These are phyloP conservation scores for Jordanella pulchra DNA, from an alignment of 2,797 vertebrate species.

Conservation along the genomic window DNA sequence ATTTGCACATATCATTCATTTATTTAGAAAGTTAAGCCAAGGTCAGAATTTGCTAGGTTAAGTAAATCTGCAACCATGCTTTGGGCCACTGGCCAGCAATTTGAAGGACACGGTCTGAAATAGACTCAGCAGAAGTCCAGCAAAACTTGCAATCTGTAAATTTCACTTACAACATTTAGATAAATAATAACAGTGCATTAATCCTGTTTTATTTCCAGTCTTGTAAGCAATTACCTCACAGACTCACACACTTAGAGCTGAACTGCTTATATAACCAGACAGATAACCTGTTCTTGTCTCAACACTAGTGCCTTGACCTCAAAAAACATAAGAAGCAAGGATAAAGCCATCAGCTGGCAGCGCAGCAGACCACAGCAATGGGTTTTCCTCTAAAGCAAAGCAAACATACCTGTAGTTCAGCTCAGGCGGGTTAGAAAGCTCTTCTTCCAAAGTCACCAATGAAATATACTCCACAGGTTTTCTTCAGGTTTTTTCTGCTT, in stretches of 20 bases:
- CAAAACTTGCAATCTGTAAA: slow-evolving; percentile 27
- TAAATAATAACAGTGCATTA: slow-evolving; percentile 6
- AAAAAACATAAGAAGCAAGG: slow-evolving; percentile 56
- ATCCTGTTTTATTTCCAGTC: slow-evolving; percentile 36
- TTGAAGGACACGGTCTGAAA: slow-evolving; percentile 69
- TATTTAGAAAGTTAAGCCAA: slow-evolving; percentile 79
- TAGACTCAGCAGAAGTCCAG: slow-evolving; percentile 49
- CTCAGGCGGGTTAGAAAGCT: slow-evolving; percentile 48
- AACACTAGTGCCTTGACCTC: slow-evolving; percentile 71
- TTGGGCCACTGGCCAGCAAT: slow-evolving; percentile 68
- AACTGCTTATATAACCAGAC: slow-evolving; percentile 74
- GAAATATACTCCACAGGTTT: slow-evolving; percentile 79
- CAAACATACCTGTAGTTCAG: slow-evolving; percentile 72
- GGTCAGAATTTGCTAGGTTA: slow-evolving; percentile 76
- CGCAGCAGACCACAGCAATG: slow-evolving; percentile 37
- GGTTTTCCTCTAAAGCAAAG: slow-evolving; percentile 29
- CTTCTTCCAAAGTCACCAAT: slow-evolving; percentile 55
- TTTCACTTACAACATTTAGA: slow-evolving; percentile 14
- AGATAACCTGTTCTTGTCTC: slow-evolving; percentile 71
- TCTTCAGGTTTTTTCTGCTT: slow-evolving; percentile 67
- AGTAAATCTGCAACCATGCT: slow-evolving; percentile 76
- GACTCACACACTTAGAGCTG: slow-evolving; percentile 51
- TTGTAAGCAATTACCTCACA: slow-evolving; percentile 33
- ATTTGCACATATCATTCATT: slow-evolving; percentile 80
- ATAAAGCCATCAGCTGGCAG: slow-evolving; percentile 62